Evolutionary conservation across 2,113 vertebrate species (phyloP).

Genomic region (Acinonyx jubatus): DNA sequence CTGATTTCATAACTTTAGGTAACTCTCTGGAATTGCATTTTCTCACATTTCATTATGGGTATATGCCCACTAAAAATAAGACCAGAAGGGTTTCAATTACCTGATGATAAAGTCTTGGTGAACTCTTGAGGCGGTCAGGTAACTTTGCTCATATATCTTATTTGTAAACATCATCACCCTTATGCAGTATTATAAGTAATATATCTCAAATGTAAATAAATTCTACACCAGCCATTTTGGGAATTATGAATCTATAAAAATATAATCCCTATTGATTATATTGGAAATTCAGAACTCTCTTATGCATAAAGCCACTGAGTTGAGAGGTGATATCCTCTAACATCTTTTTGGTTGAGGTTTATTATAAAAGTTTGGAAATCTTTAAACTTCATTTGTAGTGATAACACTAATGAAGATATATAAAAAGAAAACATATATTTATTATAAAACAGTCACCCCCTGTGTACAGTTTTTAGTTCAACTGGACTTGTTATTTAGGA

Average conservation of each 20-base stretch:
- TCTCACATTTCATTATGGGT: background rate
- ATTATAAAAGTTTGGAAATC: background rate
- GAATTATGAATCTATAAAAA: background rate
- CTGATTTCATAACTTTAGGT: background rate
- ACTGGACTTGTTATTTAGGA: slow-evolving; percentile 53
- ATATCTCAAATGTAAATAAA: background rate
- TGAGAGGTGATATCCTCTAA: background rate
- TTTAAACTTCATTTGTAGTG: background rate
- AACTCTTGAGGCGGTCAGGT: background rate
- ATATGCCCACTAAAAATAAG: background rate
- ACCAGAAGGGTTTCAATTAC: background rate
- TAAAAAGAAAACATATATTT: background rate
- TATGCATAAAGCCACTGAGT: background rate
- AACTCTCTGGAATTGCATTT: background rate
- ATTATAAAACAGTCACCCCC: slow-evolving; percentile 9
- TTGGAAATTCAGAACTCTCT: background rate
- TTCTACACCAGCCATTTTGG: background rate
- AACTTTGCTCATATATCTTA: no score
- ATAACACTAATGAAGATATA: background rate
- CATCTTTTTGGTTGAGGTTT: background rate
- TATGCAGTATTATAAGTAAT: background rate
- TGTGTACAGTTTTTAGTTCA: slow-evolving; percentile 22
- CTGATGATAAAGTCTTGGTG: background rate
- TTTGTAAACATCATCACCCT: background rate
- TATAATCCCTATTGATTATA: background rate